Conservation (phyloP, 2,797 vertebrate species). For the Sebastes flavidus region DNA sequence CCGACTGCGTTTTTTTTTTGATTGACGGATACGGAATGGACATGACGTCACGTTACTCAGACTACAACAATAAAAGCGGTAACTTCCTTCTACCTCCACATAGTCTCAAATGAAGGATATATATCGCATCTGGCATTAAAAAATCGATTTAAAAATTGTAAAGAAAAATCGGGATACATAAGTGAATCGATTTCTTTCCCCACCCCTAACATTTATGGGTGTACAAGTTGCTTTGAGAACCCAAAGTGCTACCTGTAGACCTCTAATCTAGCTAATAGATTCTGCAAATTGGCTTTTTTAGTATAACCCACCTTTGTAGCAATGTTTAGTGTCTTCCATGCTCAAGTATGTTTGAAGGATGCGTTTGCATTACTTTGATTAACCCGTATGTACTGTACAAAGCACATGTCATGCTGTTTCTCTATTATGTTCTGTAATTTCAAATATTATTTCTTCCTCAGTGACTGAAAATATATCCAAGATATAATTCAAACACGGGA, state of each 20-base stretch:
- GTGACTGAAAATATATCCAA: not conserved
- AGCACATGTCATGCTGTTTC: not conserved
- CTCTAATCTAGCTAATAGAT: not conserved
- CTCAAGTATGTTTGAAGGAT: not conserved
- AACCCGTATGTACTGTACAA: not conserved
- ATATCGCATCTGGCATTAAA: too few relatives aligned
- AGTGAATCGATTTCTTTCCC: too few relatives aligned
- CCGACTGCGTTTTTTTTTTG: accelerated
- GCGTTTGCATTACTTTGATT: not conserved
- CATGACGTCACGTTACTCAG: too few relatives aligned
- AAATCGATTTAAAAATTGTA: accelerated
- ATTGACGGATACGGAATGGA: too few relatives aligned
- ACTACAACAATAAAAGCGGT: too few relatives aligned
- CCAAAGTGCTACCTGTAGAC: not conserved
- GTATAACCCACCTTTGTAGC: not conserved
- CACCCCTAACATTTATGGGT: not conserved
- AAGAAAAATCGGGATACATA: too few relatives aligned
- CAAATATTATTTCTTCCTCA: not conserved
- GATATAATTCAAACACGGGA: not conserved
- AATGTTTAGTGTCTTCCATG: not conserved
- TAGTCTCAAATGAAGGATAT: accelerated
- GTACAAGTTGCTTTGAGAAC: not conserved
- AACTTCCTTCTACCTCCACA: too few relatives aligned
- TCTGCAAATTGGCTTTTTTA: not conserved
- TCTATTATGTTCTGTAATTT: not conserved